Evolutionary conservation across 2,113 vertebrate genomes (phyloP), one percentile per base, ranked within the genome.

Genomic region (Aplodontia rufa): DNA sequence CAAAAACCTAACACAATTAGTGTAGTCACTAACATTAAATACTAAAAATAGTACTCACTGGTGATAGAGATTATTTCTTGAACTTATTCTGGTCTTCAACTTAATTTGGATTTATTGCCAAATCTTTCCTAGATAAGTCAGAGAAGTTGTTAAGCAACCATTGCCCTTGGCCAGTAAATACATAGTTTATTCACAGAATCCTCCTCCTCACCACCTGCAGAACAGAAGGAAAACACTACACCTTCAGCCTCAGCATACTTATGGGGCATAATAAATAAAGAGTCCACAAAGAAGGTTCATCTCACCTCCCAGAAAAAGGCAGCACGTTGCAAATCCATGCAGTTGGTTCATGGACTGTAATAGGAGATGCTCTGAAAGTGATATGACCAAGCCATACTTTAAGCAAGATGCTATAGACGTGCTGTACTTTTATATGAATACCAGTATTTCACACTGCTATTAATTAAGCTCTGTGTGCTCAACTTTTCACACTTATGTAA

Each of bases 201-300:
- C 71, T 78, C 86, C 94, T 95, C 95, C 83, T 91, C 74, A 51
- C 82, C 96, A 75, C 78, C 92, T 92, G 94, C 45, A 64, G 72
- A 90, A 64, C 87, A 93, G 96, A 95, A 93, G 87, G 62, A 60
- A 58, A 94, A 86, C 62, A 14, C 8, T 30, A 49, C 32, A 62
- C 75, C 58, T 87, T 76, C n/a, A 90, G n/a, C 35, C 49, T 0
- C 80, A 62, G 90, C 5, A 1, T 12, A 13, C 45, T 47, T 60
- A 68, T 68, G 89, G 82, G 62, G 55, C 40, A 20, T 51, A 32
- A 37, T 60, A 91, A 79, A 85, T 42, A 95, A n/a, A n/a, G 71
- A 60, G 72, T 24, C 40, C 8, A 28, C 9, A 40, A 53, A 94
- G 79, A 92, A 71, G 30, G 8, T 37, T 94, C 76, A 6, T 3